Evolutionary conservation across 1,140 invertebrate genomes (phyloP).

Genomic region (Sitobion miscanthi): DNA sequence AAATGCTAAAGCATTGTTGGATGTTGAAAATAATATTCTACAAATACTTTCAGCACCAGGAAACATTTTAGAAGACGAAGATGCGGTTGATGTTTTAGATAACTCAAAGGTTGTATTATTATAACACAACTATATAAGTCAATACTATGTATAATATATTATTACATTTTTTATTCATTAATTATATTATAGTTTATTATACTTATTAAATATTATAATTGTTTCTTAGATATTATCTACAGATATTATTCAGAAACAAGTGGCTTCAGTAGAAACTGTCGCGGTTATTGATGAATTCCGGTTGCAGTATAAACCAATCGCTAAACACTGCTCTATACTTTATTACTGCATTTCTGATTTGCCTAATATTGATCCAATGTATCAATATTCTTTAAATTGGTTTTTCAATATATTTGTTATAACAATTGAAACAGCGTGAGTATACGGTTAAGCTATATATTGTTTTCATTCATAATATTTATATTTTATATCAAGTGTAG

Average conservation of each 20-base stretch:
- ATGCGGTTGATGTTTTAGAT: conserved; percentile 84
- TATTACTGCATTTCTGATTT: conserved; percentile 93
- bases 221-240: conserved; percentile 68
- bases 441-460: neutral
- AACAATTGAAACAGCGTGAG: conserved; percentile 82
- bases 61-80: conserved; percentile 92
- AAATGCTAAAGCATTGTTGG: conserved; percentile 78
- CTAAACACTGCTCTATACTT: conserved; percentile 82
- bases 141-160: neutral
- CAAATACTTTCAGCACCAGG: conserved; percentile 83
- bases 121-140: too few relatives aligned
- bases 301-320: conserved; percentile 81
- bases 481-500: neutral
- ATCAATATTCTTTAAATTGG: conserved; percentile 90
- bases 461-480: neutral
- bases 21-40: conserved; percentile 90
- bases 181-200: neutral
- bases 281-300: conserved; percentile 78
- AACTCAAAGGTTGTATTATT: conserved; percentile 74
- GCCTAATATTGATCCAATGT: conserved; percentile 94
- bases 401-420: conserved; percentile 90
- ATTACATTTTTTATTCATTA: too few relatives aligned
- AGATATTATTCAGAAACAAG: conserved; percentile 84
- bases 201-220: neutral
- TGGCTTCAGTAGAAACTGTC: conserved; percentile 73